Percentiles rank a stretch among this genome's conserved stretches.
Conservation (phyloP, 2,888 invertebrate species). For the Entomobrya proxima region DNA sequence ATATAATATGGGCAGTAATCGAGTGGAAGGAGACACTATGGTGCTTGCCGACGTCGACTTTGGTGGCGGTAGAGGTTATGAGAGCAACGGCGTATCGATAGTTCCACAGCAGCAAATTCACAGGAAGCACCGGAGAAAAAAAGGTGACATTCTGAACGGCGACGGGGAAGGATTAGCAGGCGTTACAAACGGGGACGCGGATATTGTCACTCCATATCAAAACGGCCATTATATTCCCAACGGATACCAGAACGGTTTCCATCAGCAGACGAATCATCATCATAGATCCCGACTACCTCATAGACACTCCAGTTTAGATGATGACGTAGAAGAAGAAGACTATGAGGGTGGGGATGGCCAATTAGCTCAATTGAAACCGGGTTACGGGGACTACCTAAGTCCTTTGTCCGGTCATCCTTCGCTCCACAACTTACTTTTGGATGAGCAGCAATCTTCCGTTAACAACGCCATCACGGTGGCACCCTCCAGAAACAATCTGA, state of each 20-base stretch:
- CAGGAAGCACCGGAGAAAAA: slow-evolving; percentile 45
- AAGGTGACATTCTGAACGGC: slow-evolving; percentile 1
- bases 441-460: slow-evolving; percentile 24
- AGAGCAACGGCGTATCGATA: neutral
- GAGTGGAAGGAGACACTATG: slow-evolving; percentile 32
- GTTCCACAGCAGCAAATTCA: slow-evolving; percentile 2
- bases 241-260: no score
- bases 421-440: neutral
- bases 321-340: neutral
- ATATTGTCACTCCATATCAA: slow-evolving; percentile 56
- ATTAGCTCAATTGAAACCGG: neutral
- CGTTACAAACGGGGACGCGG: slow-evolving; percentile 16
- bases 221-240: slow-evolving; percentile 35
- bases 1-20: slow-evolving; percentile 38
- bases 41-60: slow-evolving; percentile 40
- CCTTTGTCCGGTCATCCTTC: neutral
- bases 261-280: no score
- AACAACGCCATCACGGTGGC: slow-evolving; percentile 73
- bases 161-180: slow-evolving; percentile 23
- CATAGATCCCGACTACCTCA: neutral
- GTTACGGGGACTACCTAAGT: slow-evolving; percentile 34
- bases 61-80: neutral
- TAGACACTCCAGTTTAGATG: slow-evolving; percentile 11
- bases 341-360: neutral
- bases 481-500: slow-evolving; percentile 66